Percentiles rank a stretch among this genome's conserved stretches.
Evolutionary conservation across 1,140 invertebrate genomes (phyloP).

Genomic region (Conopomorpha cramerella): DNA sequence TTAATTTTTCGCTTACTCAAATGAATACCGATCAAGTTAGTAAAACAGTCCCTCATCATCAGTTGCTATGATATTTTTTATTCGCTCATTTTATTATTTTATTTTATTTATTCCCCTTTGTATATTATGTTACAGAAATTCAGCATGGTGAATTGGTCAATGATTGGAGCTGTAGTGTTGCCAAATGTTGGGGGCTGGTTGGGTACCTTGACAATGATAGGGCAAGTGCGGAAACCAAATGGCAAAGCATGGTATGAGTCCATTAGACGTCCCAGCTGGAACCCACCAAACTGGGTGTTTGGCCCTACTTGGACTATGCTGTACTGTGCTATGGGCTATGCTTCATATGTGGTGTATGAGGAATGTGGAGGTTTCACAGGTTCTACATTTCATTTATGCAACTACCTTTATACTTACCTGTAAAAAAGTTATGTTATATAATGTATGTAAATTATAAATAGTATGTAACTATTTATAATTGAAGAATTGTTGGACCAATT

Average conservation of each 20-base stretch:
- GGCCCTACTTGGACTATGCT: slow-evolving; percentile 78
- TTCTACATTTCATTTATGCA: slow-evolving; percentile 2
- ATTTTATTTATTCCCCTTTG: neutral
- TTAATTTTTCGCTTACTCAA: no score
- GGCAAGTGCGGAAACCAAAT: slow-evolving; percentile 17
- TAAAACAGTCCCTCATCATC: neutral
- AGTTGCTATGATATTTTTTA: neutral
- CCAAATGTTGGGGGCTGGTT: slow-evolving; percentile 35
- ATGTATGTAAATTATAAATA: neutral
- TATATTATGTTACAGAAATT: neutral
- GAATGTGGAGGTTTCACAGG: slow-evolving; percentile 72
- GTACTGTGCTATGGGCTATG: slow-evolving; percentile 81
- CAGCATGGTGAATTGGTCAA: slow-evolving; percentile 21
- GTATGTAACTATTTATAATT: neutral
- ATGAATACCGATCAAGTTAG: no score
- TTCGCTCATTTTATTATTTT: no score
- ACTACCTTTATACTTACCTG: neutral
- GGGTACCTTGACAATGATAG: slow-evolving; percentile 16
- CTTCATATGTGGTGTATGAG: slow-evolving; percentile 78
- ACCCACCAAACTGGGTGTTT: slow-evolving; percentile 80
- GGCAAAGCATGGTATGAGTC: slow-evolving; percentile 55
- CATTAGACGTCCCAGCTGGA: slow-evolving; percentile 74
- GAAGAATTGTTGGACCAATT: neutral
- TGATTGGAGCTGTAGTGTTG: slow-evolving; percentile 20
- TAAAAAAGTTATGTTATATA: neutral